A percentile compares a stretch with the other conserved stretches of the same genome.
Conservation (phyloP, 2,113 vertebrate species). For the Phylloscopus whistleri region DNA sequence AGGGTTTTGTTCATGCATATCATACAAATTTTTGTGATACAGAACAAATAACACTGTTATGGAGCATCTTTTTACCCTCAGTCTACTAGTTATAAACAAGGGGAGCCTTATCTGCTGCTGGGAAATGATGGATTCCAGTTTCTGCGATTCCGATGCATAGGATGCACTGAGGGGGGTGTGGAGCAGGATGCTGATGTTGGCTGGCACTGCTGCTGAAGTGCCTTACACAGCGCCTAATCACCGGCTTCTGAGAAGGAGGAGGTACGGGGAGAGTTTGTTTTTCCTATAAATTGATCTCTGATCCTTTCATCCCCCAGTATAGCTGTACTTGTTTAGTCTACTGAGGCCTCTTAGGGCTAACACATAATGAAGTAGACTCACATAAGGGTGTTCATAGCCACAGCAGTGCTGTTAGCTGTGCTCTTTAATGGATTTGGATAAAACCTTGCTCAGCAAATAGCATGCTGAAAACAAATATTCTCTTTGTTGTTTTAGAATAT, state of each 20-base stretch:
- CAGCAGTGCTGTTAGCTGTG: neutral
- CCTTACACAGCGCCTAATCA: neutral
- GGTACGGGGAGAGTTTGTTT: neutral
- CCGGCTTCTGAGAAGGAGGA: slow-evolving; percentile 6
- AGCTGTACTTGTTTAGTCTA: neutral
- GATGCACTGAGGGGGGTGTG: neutral
- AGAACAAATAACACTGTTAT: neutral
- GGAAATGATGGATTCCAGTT: neutral
- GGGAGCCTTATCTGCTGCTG: neutral
- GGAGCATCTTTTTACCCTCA: neutral
- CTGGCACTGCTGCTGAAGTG: neutral
- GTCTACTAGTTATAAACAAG: neutral
- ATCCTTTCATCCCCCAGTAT: slow-evolving; percentile 31
- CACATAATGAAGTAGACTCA: neutral
- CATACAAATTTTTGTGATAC: neutral
- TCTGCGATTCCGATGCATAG: neutral
- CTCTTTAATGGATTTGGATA: slow-evolving; percentile 17
- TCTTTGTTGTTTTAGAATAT: neutral
- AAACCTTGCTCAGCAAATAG: slow-evolving; percentile 33
- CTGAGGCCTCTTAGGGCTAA: neutral
- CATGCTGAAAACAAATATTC: neutral
- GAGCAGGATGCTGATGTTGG: neutral
- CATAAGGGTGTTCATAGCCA: neutral
- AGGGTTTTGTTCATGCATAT: neutral
- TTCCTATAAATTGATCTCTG: slow-evolving; percentile 51